Evolutionary conservation across 2,888 invertebrate species (phyloP).

Genomic region (Agrochola circellaris): DNA sequence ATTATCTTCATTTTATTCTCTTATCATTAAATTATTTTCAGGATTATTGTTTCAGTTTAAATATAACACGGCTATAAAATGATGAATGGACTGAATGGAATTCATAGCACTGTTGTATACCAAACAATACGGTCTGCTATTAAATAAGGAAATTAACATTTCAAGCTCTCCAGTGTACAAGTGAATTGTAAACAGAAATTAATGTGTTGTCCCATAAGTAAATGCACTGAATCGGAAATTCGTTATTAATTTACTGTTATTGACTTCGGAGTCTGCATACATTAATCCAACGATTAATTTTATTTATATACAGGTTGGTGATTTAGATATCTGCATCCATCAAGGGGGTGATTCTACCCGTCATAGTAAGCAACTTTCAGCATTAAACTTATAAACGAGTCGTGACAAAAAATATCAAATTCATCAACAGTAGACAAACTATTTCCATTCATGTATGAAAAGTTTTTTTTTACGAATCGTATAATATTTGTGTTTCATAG

Average conservation of each 20-base stretch:
- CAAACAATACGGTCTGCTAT: conserved; percentile 16
- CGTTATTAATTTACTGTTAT: background rate
- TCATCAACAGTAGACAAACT: no score
- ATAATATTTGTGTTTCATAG: no score
- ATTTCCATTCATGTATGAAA: no score
- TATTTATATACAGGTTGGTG: no score
- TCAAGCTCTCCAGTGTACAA: background rate
- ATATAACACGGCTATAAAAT: conserved; percentile 27
- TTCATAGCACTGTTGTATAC: conserved; percentile 1
- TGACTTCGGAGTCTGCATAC: no score
- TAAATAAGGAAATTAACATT: conserved; percentile 38
- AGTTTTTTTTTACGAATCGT: no score
- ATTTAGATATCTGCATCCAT: no score
- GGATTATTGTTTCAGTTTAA: conserved; percentile 23
- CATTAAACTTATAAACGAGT: no score
- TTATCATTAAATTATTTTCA: conserved; percentile 17
- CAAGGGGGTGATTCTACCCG: no score
- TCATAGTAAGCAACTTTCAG: no score
- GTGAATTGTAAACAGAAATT: conserved; percentile 27
- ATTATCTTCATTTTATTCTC: background rate
- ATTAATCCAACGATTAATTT: no score
- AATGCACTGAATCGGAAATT: conserved; percentile 22
- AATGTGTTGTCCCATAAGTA: conserved; percentile 25
- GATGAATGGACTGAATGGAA: conserved; percentile 1
- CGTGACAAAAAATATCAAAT: no score